These are phyloP conservation scores for Scophthalmus maximus DNA, from an alignment of 2,113 vertebrate species.

Conservation along the genomic window DNA sequence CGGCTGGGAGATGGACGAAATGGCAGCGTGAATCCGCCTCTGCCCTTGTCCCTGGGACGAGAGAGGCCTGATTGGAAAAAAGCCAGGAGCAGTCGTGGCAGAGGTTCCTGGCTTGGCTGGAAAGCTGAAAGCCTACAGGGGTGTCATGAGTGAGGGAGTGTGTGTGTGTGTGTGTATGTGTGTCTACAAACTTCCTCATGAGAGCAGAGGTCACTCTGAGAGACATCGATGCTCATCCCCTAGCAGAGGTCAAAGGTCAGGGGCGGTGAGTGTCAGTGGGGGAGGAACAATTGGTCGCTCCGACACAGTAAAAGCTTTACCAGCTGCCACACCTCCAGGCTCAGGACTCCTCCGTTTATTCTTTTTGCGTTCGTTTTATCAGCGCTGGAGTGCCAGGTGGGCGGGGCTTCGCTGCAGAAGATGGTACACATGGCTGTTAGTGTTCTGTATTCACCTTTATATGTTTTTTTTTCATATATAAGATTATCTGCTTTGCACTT, in stretches of 20 bases:
- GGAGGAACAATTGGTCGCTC: constrained; percentile 19
- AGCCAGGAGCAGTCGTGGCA: too few species aligned
- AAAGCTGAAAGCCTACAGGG: too few species aligned
- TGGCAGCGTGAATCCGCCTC: constrained; percentile 5
- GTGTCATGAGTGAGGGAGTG: too few species aligned
- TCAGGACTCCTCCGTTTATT: constrained; percentile 19
- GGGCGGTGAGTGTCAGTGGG: constrained; percentile 26
- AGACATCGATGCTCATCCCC: constrained; percentile 31
- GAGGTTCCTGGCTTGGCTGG: too few species aligned
- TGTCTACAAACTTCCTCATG: constrained; percentile 20
- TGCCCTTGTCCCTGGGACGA: neutral
- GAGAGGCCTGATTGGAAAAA: neutral
- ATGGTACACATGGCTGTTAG: neutral
- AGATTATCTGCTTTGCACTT: neutral
- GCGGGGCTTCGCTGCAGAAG: neutral
- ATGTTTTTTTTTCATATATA: neutral
- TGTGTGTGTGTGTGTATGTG: neutral
- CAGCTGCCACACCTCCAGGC: constrained; percentile 44
- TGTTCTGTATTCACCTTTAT: neutral
- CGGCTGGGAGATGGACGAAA: neutral
- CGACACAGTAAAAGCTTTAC: constrained; percentile 46
- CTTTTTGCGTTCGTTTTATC: constrained; percentile 13
- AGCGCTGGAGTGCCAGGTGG: neutral
- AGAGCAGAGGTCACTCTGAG: constrained; percentile 23
- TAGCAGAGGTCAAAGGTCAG: constrained; percentile 51